Percentiles rank a stretch among this genome's conserved stretches.
Evolutionary conservation across 2,888 invertebrate species (phyloP).

Genomic region (Chrysolina haemoptera): DNA sequence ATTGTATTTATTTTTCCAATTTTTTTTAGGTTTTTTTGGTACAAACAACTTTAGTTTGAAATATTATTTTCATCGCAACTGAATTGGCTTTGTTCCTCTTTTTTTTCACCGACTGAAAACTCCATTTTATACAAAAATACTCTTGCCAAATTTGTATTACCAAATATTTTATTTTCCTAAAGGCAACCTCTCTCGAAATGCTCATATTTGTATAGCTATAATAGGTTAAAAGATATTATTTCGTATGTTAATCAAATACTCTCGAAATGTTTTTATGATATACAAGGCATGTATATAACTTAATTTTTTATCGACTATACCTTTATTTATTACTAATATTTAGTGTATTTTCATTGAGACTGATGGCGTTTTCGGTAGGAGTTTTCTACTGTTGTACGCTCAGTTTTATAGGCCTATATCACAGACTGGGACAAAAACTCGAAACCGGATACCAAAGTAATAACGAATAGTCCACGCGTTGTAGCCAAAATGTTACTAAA

Average conservation of each 20-base stretch:
- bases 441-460: conserved; percentile 2
- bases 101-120: conserved; percentile 6
- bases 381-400: background rate
- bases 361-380: conserved; percentile 3
- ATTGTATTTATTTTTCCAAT: background rate
- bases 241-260: background rate
- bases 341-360: conserved; percentile 19
- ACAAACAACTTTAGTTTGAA: background rate
- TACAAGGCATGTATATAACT: conserved; percentile 21
- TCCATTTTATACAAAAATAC: background rate
- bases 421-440: background rate
- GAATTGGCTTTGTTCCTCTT: background rate
- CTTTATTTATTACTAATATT: conserved; percentile 11
- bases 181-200: conserved; percentile 6
- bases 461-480: too few relatives aligned
- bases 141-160: conserved; percentile 17
- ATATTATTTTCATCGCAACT: background rate
- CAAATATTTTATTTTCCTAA: conserved; percentile 20
- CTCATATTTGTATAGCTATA: conserved; percentile 20
- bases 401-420: background rate
- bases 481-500: too few relatives aligned
- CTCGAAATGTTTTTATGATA: conserved; percentile 14
- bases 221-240: background rate
- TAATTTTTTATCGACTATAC: background rate
- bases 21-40: background rate